phyloP scores from a whole-genome alignment of 2,797 vertebrate species.

The Myripristis jacobus region DNA sequence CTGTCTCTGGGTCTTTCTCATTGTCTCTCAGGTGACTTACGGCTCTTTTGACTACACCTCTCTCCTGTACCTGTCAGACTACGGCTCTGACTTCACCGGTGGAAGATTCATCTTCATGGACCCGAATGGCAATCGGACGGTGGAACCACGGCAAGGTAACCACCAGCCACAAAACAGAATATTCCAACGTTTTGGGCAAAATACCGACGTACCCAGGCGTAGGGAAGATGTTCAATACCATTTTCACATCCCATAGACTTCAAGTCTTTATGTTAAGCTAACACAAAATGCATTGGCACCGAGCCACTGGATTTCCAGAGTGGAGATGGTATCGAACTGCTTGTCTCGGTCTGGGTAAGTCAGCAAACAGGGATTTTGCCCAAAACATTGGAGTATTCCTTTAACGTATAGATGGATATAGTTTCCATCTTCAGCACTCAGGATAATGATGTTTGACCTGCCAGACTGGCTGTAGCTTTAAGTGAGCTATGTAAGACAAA shows the following conservation, averaged over 20 bases:
- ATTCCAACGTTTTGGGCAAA: no score
- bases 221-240: no score
- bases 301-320: no score
- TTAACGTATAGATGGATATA: background rate
- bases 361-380: no score
- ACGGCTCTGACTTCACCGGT: slow-evolving; percentile 89
- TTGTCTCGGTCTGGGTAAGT: no score
- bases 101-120: slow-evolving; percentile 96
- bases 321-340: no score
- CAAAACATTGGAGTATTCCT: no score
- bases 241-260: no score
- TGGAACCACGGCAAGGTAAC: slow-evolving; percentile 88
- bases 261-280: no score
- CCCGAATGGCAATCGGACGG: slow-evolving; percentile 86
- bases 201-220: no score
- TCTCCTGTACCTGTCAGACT: slow-evolving; percentile 94
- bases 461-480: slow-evolving; percentile 12
- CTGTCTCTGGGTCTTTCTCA: background rate
- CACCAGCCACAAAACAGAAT: no score
- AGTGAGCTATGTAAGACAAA: slow-evolving; percentile 17
- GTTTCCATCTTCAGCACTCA: background rate
- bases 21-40: slow-evolving; percentile 88
- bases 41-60: slow-evolving; percentile 98
- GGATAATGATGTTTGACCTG: slow-evolving; percentile 16
- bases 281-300: no score